A percentile compares a stretch with the other conserved stretches of the same genome.
Evolutionary conservation across 1,140 invertebrate species (phyloP).

Genomic region (Drosophila sucinea): DNA sequence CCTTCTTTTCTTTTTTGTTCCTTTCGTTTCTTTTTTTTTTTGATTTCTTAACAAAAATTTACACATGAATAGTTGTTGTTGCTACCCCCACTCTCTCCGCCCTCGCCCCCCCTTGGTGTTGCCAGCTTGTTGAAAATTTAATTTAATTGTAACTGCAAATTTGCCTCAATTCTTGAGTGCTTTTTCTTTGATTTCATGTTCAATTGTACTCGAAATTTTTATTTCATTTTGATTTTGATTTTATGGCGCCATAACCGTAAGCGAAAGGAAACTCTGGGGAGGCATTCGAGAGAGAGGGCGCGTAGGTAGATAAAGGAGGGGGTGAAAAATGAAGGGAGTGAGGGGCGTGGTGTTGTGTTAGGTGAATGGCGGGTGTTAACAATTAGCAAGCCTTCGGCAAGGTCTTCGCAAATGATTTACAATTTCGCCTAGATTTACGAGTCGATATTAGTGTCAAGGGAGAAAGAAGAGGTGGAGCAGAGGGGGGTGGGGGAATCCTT

Average conservation of each 20-base stretch:
- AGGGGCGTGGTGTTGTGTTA: not conserved
- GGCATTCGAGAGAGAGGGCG: not conserved
- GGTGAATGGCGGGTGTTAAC: conserved; percentile 18
- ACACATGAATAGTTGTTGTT: conserved; percentile 72
- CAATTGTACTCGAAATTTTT: conserved; percentile 69
- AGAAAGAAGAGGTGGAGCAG: not conserved
- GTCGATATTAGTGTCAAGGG: conserved; percentile 3
- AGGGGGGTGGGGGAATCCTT: not conserved
- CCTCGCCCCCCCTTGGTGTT: not conserved
- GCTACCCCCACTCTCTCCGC: conserved; percentile 11
- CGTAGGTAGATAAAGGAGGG: not conserved
- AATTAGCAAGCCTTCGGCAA: conserved; percentile 47
- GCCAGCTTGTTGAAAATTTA: conserved; percentile 48
- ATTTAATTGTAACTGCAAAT: conserved; percentile 72
- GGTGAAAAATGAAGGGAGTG: not conserved
- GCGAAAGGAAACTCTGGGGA: not conserved
- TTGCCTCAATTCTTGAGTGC: conserved; percentile 29
- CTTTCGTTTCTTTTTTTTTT: conserved; percentile 34
- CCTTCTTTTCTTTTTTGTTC: not conserved
- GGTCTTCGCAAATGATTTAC: conserved; percentile 46
- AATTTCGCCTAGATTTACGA: conserved; percentile 32
- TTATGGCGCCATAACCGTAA: conserved; percentile 41
- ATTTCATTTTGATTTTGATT: conserved; percentile 74
- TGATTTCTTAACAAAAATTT: conserved; percentile 56
- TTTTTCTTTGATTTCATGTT: conserved; percentile 53